phyloP scores from a whole-genome alignment of 2,797 vertebrate species.

The Garrulus glandarius region DNA sequence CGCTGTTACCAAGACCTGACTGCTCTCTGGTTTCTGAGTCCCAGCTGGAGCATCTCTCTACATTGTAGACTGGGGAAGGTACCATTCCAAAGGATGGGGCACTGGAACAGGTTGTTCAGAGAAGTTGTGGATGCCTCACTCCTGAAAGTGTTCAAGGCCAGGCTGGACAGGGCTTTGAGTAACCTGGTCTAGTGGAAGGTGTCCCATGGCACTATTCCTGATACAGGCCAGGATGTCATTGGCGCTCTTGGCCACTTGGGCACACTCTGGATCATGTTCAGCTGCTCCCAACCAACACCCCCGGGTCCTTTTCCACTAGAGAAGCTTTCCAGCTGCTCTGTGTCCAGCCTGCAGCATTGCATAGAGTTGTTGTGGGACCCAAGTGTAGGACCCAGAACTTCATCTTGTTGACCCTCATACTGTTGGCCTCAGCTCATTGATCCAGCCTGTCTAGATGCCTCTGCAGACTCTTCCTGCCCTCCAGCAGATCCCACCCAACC shows the following conservation, averaged over 20 bases:
- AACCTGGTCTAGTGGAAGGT: neutral
- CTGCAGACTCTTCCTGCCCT: neutral
- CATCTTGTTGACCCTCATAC: neutral
- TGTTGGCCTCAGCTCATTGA: neutral
- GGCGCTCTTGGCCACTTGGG: neutral
- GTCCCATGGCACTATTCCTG: neutral
- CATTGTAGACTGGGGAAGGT: neutral
- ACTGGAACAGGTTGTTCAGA: neutral
- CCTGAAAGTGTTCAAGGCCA: neutral
- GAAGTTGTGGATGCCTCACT: neutral
- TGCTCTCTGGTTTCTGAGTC: neutral
- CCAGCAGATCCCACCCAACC: neutral
- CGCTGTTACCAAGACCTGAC: neutral
- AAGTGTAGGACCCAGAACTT: neutral
- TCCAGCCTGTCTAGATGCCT: neutral
- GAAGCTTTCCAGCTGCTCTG: neutral
- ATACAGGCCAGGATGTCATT: neutral
- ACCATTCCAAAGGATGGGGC: neutral
- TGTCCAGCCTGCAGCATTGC: neutral
- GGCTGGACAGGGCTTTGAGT: neutral
- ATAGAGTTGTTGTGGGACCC: neutral
- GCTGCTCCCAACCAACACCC: neutral
- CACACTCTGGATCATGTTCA: neutral
- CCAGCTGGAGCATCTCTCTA: neutral
- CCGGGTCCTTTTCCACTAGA: neutral